Base-by-base conservation (phyloP, 1,140 invertebrate species). In the Lordiphosa clarofinis region DNA sequence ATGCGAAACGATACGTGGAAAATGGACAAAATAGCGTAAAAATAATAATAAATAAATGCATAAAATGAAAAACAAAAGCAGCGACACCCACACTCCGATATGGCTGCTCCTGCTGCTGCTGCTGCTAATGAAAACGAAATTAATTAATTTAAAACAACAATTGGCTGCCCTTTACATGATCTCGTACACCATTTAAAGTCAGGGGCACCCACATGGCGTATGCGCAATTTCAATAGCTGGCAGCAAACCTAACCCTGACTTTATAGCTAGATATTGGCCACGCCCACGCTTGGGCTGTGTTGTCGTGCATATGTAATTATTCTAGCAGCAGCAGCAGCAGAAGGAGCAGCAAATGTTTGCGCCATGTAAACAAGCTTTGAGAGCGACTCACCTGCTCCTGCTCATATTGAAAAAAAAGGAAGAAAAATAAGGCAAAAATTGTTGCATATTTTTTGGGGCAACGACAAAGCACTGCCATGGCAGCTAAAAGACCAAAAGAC, bases 291-390 rank as follows among this genome's bases (percentile, higher is more conserved):
- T 81, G 76, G 76, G 57, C 71, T 72, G 67, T 59, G 58, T 70
- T 84, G 73, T 76, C 76, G 82, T 82, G 76, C 76, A 82, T 82
- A 82, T 82, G 78, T 82, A 82, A 82, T 82, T 82, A 82, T 82
- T 63, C 65, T n/a, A n/a, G n/a, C 73, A 73, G 61, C 66, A 69
- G 39, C 15, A 66, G 75, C 70, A 81, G 52, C 73, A 82, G 66
- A 65, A 79, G 65, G 73, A 64, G 59, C 74, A 56, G 76, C 72
- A 81, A 84, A 76, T 82, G 72, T 82, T 82, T 82, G 76, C 62
- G 57, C 57, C 62, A 46, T 58, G 78, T 67, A 82, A 82, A 82
- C 76, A 82, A 73, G 72, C 76, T 82, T 76, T 76, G 72, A 84
- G 58, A 57, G 58, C 69, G 63, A 63, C 52, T 59, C 56, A 46